Evolutionary conservation across 2,113 vertebrate genomes (phyloP), one percentile per base, ranked within the genome.

Genomic region (Probosciger aterrimus): DNA sequence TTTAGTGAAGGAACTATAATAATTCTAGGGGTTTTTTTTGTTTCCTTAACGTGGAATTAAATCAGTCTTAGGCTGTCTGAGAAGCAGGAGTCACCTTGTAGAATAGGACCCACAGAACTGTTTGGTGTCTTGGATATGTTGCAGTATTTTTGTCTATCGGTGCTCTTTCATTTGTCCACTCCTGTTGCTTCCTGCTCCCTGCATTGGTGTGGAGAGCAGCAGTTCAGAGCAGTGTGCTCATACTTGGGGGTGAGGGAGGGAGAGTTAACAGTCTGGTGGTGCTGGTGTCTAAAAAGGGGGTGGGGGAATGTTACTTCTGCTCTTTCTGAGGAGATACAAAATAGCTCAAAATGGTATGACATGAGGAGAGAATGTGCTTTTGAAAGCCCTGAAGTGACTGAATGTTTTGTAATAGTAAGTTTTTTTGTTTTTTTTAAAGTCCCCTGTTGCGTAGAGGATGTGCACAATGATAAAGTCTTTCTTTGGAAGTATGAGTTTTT

Each of bases 141-240:
- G 44, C 27, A 37, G 57, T 3, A 1, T 25, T 82, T 86, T 14
- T 50, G 5, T 57, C 18, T 25, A 1, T 30, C n/a, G 19, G 8
- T 43, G 3, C 30, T 46, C 7, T 73, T 46, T 8, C 37, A 1
- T 67, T 50, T 71, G n/a, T 65, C 30, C 7, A 0, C 6, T 65
- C 10, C 35, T 24, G 9, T 47, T 22, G 15, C 11, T 86, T 13
- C 17, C 23, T 57, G 27, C 15, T 49, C 31, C 25, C n/a, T 43
- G 49, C 8, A 3, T 28, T 31, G 4, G 13, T 31, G 18, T 8
- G 27, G 33, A 3, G 39, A 35, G 23, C 31, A 41, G 23, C 28
- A 47, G n/a, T 1, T 39, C 25, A 33, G 60, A 27, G 23, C 43
- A 9, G 9, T 0, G 0, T 8, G 19, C 15, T 64, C 7, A 4